Evolutionary conservation across 2,888 invertebrate genomes (phyloP).

Genomic region (Ischnura elegans): DNA sequence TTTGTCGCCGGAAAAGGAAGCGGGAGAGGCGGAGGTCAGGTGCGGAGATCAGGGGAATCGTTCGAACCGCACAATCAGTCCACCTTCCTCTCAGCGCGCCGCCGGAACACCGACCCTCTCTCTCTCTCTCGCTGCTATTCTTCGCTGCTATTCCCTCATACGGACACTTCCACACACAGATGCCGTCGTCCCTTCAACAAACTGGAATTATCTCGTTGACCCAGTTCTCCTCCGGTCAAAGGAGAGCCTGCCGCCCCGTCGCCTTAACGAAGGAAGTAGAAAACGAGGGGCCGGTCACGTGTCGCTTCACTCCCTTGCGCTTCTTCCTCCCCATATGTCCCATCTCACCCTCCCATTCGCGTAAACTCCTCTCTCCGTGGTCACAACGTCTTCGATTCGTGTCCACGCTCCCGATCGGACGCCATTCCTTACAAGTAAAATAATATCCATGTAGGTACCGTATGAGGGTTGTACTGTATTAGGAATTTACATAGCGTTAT

Average conservation of each 20-base stretch:
- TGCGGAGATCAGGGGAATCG: background rate
- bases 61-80: conserved; percentile 20
- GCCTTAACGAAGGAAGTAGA: conserved; percentile 48
- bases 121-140: background rate
- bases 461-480: too few species aligned
- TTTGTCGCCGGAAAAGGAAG: background rate
- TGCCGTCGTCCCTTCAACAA: background rate
- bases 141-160: background rate
- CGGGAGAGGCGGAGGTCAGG: background rate
- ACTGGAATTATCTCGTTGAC: conserved; percentile 62
- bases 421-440: too few species aligned
- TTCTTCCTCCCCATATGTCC: background rate
- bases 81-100: background rate
- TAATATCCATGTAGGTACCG: too few species aligned
- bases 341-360: background rate
- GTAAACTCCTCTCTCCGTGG: background rate
- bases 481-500: too few species aligned
- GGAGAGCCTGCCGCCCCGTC: background rate
- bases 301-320: background rate
- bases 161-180: background rate
- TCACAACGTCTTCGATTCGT: background rate
- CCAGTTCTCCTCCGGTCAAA: conserved; percentile 37
- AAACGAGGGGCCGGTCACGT: conserved; percentile 14
- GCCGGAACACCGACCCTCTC: background rate
- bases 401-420: too few species aligned